Evolutionary conservation across 2,888 invertebrate genomes (phyloP).

Genomic region (Volucella inflata): DNA sequence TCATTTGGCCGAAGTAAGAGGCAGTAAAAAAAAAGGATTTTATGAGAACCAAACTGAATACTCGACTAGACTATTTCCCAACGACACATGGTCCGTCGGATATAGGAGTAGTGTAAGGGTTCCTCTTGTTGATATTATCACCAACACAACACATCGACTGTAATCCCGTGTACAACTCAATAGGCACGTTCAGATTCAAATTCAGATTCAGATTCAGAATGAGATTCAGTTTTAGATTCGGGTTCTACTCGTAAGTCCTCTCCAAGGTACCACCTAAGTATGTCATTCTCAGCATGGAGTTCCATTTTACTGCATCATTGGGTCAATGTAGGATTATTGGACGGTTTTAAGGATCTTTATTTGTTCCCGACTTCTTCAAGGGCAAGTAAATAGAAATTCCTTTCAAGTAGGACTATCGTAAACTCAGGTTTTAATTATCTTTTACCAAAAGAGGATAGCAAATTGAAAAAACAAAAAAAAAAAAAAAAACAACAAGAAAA

Average conservation of each 20-base stretch:
- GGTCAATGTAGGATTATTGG: constrained; percentile 51
- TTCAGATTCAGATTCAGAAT: no score
- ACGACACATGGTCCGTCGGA: constrained; percentile 1
- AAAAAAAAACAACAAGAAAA: constrained; percentile 19
- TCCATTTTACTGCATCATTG: not conserved
- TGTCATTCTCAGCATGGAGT: not conserved
- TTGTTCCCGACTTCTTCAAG: constrained; percentile 24
- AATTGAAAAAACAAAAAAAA: constrained; percentile 40
- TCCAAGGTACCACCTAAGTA: not conserved
- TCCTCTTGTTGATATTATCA: constrained; percentile 7
- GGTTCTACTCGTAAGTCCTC: not conserved
- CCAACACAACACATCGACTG: constrained; percentile 8
- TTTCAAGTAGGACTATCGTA: constrained; percentile 62
- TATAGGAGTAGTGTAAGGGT: not conserved
- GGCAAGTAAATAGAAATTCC: constrained; percentile 12
- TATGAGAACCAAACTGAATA: constrained; percentile 5
- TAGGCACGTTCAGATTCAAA: not conserved
- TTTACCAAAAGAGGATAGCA: constrained; percentile 30
- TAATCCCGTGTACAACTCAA: constrained; percentile 50
- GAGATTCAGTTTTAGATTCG: no score
- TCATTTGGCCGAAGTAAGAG: not conserved
- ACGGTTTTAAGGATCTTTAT: constrained; percentile 42
- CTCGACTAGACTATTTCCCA: not conserved
- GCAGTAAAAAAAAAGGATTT: constrained; percentile 43
- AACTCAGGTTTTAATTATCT: constrained; percentile 68